These are phyloP conservation scores for Rhamphomyia laevipes DNA, from an alignment of 2,888 invertebrate species.

Conservation along the genomic window DNA sequence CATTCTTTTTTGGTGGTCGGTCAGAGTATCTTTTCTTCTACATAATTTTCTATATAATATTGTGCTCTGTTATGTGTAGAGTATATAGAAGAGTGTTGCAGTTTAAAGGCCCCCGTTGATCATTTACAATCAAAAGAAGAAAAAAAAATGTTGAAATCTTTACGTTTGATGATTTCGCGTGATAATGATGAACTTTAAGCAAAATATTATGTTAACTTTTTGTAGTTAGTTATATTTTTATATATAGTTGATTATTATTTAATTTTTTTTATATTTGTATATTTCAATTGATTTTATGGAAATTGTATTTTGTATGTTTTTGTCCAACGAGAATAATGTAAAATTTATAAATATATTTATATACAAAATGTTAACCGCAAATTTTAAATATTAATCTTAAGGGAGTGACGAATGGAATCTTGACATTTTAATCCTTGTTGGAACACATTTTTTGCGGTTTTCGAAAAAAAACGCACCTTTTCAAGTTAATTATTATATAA, in stretches of 20 bases:
- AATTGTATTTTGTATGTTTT: too few relatives aligned
- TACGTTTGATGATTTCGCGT: too few relatives aligned
- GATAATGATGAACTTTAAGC: too few relatives aligned
- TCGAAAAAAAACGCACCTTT: conserved; percentile 2
- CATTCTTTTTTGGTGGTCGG: neutral
- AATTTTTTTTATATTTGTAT: too few relatives aligned
- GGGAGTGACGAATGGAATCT: conserved; percentile 22
- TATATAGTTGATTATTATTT: too few relatives aligned
- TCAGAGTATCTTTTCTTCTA: neutral
- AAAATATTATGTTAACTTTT: too few relatives aligned
- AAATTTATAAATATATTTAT: neutral
- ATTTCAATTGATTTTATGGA: too few relatives aligned
- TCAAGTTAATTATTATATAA: too few relatives aligned
- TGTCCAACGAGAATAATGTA: too few relatives aligned
- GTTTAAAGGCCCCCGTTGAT: conserved; percentile 8
- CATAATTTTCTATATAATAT: neutral
- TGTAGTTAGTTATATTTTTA: too few relatives aligned
- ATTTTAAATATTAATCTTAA: conserved; percentile 16
- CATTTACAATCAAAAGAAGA: conserved; percentile 1
- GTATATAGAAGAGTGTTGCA: conserved; percentile 2
- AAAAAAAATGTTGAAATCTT: too few relatives aligned
- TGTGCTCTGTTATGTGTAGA: neutral
- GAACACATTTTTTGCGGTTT: conserved; percentile 21
- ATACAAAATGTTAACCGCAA: conserved; percentile 13
- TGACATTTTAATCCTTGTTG: conserved; percentile 23